Evolutionary conservation across 2,797 vertebrate genomes (phyloP), one percentile per base, ranked within the genome.

Genomic region (Gila robusta): DNA sequence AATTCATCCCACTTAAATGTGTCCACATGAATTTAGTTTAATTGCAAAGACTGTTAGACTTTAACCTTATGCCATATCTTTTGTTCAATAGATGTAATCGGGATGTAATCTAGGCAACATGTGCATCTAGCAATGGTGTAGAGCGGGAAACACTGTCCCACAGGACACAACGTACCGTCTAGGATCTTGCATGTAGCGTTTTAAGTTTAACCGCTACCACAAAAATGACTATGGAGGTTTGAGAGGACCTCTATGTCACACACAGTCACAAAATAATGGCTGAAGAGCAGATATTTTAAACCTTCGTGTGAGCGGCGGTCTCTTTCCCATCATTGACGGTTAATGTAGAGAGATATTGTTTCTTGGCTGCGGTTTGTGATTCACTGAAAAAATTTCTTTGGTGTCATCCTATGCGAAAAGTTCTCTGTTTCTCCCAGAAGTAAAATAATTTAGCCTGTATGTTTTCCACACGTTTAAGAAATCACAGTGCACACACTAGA

Each of bases 141-240:
- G 26, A 77, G 66, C 78, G 79, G 86, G 69, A 71, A 81, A 16
- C 21, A 35, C 17, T 64, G 83, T 87, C 67, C 87, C 81, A 76
- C 81, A 82, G 83, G 87, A 82, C 54, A 83, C 79, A 77, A 71
- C 79, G 67, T 71, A n/a, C 83, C 17, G 49, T 85, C 87, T 86
- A 78, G 67, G 49, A 62, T 81, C 64, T 17, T 77, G 39, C 78
- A 86, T 87, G 85, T 87, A 71, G 81, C 81, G 21, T 86, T 82
- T 81, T 87, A 62, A 44, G 79, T 69, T 81, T 72, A 89, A 87
- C 78, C 83, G 62, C 72, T 56, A 80, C 71, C 83, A 70, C 87
- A 85, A 67, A 69, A 70, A 85, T 87, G 81, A 62, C 77, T 72
- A 52, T 79, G 81, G 81, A 81, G 86, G 72, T 84, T 86, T 86